Conservation (phyloP, 2,888 invertebrate genomes). For the Zygaena filipendulae region DNA sequence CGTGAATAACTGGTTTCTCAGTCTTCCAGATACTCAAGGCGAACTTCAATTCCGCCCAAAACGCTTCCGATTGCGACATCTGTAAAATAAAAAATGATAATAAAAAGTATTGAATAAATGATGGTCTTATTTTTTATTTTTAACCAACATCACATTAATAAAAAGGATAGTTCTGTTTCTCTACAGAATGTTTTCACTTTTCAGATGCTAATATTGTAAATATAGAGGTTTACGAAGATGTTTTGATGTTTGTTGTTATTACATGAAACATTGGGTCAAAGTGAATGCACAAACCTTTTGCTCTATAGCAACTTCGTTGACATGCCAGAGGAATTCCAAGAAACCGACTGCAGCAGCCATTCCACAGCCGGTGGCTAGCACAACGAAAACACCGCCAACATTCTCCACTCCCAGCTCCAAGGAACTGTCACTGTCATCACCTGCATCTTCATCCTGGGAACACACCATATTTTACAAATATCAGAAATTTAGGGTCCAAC, state of each 20-base stretch:
- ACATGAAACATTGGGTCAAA: no score
- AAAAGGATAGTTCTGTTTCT: no score
- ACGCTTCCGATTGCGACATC: constrained; percentile 76
- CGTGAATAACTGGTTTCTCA: constrained; percentile 74
- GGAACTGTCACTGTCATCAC: constrained; percentile 41
- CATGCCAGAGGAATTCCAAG: constrained; percentile 91
- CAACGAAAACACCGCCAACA: constrained; percentile 93
- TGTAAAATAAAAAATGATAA: constrained; percentile 30
- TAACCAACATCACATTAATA: no score
- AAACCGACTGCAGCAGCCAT: constrained; percentile 81
- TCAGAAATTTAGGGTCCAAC: not conserved
- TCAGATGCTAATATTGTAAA: no score
- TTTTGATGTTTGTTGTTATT: no score
- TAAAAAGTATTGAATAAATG: not conserved
- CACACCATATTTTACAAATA: not conserved
- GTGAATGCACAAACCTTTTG: no score
- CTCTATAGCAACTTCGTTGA: constrained; percentile 80
- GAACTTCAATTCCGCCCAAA: constrained; percentile 76
- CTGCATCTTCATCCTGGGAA: constrained; percentile 39
- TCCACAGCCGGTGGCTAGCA: constrained; percentile 79
- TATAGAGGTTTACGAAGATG: no score
- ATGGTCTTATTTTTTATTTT: no score
- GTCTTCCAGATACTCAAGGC: constrained; percentile 78
- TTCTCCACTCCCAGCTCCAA: constrained; percentile 82
- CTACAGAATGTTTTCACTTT: no score